A percentile compares a stretch with the other conserved stretches of the same genome.
These are phyloP conservation scores for Danionella dracula DNA, from an alignment of 2,797 vertebrate species.

Conservation along the genomic window DNA sequence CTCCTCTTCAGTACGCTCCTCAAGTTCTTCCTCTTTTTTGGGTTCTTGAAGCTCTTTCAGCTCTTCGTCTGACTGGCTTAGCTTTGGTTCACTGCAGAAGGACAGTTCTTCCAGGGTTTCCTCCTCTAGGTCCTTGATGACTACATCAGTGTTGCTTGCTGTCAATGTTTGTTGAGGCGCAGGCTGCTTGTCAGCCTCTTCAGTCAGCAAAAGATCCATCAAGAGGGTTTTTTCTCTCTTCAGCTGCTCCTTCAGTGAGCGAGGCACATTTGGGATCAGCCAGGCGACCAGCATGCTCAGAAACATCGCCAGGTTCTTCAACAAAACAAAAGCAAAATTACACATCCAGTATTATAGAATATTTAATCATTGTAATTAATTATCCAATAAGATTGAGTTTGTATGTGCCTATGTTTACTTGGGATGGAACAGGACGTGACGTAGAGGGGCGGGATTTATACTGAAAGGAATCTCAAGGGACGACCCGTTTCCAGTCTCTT, in stretches of 20 bases:
- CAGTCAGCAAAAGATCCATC: conserved; percentile 82
- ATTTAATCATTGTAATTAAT: too few species aligned
- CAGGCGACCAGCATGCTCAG: conserved; percentile 93
- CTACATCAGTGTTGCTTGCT: conserved; percentile 1
- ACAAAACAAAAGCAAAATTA: conserved; percentile 9
- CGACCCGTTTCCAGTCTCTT: too few species aligned
- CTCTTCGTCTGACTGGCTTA: conserved; percentile 40
- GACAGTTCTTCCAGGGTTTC: conserved; percentile 15
- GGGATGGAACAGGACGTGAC: too few species aligned
- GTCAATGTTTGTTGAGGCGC: background rate
- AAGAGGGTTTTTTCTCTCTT: conserved; percentile 87
- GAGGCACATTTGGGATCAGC: conserved; percentile 94
- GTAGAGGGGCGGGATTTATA: too few species aligned
- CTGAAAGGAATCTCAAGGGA: too few species aligned
- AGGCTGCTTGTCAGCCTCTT: conserved; percentile 30
- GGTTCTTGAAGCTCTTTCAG: conserved; percentile 22
- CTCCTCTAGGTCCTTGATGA: conserved; percentile 21
- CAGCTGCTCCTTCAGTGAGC: conserved; percentile 88
- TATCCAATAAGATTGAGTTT: too few species aligned
- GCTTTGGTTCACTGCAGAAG: conserved; percentile 23
- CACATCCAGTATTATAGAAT: too few species aligned
- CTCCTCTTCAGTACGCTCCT: conserved; percentile 31
- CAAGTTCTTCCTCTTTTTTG: conserved; percentile 41
- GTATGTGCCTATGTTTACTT: too few species aligned
- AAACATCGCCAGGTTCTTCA: conserved; percentile 95